Evolutionary conservation across 1,140 invertebrate genomes (phyloP), one percentile per base, ranked within the genome.

Genomic region (Capitella teleta): DNA sequence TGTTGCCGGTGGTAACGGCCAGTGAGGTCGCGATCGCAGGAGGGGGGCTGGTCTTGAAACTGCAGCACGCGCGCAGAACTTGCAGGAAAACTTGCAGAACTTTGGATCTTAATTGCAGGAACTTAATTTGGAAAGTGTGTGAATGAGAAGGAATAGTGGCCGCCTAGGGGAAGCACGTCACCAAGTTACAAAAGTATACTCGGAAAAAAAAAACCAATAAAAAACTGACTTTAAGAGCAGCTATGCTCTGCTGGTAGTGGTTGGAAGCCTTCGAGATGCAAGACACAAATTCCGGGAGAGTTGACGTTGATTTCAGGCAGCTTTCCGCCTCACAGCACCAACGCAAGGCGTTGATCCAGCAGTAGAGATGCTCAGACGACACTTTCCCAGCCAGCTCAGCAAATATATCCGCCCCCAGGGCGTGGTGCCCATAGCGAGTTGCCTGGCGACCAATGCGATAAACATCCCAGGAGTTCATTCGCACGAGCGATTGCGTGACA

Each of bases 401-500:
- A 47, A 70, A 63, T 6, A 73, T 55, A 42, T 55, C 52, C 10
- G 61, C 49, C 12, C 71, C 73, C 24, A 72, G 53, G 21, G 58
- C 49, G 60, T 71, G 70, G 56, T 75, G 68, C 19, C 63, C 66
- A 60, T 74, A 83, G 72, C 85, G 76, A 8, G 87, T 78, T 1
- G 87, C 87, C 45, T 88, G 86, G 38, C 90, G 76, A 0, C 82
- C 87, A 42, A 95, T 82, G 57, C 85, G 78, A 68, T 92, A 95
- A 45, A 82, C 82, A 4, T 83, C 79, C 91, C 92, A 95, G 0
- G 79, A 75, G 64, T 86, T 80, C 1, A 79, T 77, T 44, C 73
- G 74, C 43, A 76, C 73, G 14, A 81, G 72, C 0, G 81, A 78
- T 45, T 54, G 57, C 0, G 52, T 30, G 8, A 58, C 23, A 25